Evolutionary conservation across 1,140 invertebrate genomes (phyloP).

Genomic region (Vanessa atalanta): DNA sequence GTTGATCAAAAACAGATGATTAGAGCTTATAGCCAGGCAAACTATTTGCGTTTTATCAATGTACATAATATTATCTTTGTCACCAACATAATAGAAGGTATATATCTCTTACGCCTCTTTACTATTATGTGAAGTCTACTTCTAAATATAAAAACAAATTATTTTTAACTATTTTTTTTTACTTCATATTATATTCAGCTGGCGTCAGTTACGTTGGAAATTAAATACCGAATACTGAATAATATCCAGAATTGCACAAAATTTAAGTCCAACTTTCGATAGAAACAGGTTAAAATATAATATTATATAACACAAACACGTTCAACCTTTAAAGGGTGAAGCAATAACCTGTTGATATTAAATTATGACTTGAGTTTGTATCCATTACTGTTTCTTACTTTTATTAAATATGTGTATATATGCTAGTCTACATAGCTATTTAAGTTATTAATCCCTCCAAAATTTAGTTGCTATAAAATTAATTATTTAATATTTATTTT

Average conservation of each 20-base stretch:
- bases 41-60: no score
- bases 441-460: background rate
- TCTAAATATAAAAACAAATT: no score
- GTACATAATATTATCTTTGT: no score
- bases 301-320: conserved; percentile 2
- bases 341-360: conserved; percentile 31
- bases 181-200: background rate
- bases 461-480: background rate
- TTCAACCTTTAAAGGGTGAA: conserved; percentile 20
- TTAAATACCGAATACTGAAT: background rate
- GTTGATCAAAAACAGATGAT: no score
- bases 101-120: no score
- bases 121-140: no score
- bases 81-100: no score
- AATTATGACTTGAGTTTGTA: conserved; percentile 17
- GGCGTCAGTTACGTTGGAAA: background rate
- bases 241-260: background rate
- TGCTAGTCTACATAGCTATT: background rate
- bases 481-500: no score
- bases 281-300: background rate
- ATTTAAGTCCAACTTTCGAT: background rate
- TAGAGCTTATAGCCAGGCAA: no score
- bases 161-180: no score
- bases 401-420: background rate
- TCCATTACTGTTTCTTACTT: conserved; percentile 14